These are phyloP conservation scores for Ctenomys sociabilis DNA, from an alignment of 2,113 vertebrate genomes.

Conservation along the genomic window DNA sequence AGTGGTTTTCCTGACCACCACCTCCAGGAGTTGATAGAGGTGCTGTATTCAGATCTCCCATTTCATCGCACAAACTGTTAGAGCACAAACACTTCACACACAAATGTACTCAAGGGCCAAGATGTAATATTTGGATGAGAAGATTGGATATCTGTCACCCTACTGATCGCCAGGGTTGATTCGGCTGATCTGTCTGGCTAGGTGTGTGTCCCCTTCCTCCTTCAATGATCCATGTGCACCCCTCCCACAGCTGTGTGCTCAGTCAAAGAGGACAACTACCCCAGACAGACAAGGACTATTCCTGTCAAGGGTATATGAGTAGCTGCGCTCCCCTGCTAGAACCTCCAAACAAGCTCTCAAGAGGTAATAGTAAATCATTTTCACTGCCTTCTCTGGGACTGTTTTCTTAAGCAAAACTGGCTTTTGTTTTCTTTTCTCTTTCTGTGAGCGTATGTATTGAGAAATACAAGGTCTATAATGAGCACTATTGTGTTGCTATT, in stretches of 20 bases:
- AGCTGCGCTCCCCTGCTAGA: too few species aligned
- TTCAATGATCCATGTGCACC: too few species aligned
- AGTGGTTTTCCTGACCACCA: background rate
- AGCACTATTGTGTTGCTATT: background rate
- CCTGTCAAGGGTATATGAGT: too few species aligned
- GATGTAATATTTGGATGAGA: background rate
- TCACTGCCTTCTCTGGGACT: background rate
- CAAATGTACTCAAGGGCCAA: background rate
- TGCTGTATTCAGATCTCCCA: background rate
- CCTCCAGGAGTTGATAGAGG: background rate
- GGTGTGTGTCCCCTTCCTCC: too few species aligned
- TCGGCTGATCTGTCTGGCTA: too few species aligned
- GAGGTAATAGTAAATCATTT: background rate
- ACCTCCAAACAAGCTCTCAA: background rate
- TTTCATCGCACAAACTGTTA: conserved; percentile 6
- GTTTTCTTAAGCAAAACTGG: background rate
- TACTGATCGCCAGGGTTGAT: too few species aligned
- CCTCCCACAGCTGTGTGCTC: too few species aligned
- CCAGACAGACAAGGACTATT: too few species aligned
- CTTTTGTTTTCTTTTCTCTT: background rate
- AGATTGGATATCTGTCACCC: too few species aligned
- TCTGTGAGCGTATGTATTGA: background rate
- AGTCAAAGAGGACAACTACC: too few species aligned
- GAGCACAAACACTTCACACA: too few species aligned
- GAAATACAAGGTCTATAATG: background rate